Base-by-base conservation (phyloP, 2,888 invertebrate genomes). In the Chesias legatella region DNA sequence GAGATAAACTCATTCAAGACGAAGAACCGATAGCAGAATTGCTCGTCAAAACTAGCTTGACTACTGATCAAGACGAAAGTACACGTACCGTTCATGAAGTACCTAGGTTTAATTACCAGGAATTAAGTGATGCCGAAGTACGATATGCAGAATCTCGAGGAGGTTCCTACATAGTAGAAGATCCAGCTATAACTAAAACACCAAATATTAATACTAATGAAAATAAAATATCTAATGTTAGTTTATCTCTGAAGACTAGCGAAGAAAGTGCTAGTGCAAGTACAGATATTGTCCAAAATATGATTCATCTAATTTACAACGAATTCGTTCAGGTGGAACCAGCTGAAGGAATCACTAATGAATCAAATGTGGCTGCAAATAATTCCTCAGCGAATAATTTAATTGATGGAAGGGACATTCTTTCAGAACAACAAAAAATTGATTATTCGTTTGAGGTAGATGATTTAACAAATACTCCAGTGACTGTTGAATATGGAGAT, bases 71-170 rank as follows among this genome's bases (percentile, higher is more conserved):
- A 29, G 10, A 39, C 33, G 48, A 35, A 20, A 21, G 43, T 33
- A 39, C 42, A 22, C 31, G 42, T 29, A 10, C 40, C 10, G 29
- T 68, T 27, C 60, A 59, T 21, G 75, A 77, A 57, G 43, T 62
- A 3, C 71, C 72, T 22, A 56, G 58, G 25, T 72, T 58, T 46
- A 72, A 35, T 44, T 77, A 78, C 48, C 57, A 70, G 17, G 77
- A 79, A 41, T 28, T 77, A 13, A 53, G 27, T 35, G 77, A 79
- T 47, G 79, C 75, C 44, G 78, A 79, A 58, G 30, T 20, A n/a
- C 42, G 65, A 35, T 57, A 66, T 22, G 76, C 64, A 1, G 24
- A 32, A 21, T 47, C 48, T 24, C 46, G 27, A 27, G 28, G 17
- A 23, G 32, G 47, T 25, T 10, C 17, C 1, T 10, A 2, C 7